Evolutionary conservation across 2,797 vertebrate genomes (phyloP).

Genomic region (Danio aesculapii): DNA sequence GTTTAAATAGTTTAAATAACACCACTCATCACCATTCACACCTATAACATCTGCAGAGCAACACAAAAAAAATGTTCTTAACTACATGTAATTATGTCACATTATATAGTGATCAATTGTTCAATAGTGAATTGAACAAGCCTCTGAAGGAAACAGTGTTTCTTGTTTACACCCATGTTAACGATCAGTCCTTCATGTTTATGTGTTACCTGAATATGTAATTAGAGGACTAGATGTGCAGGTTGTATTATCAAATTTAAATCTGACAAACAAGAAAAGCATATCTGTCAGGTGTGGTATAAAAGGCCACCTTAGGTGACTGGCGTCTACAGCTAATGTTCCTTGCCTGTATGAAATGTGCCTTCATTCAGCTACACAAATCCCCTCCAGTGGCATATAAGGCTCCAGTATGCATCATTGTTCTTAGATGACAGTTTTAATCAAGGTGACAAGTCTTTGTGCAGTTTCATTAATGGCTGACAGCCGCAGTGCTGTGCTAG

Average conservation of each 20-base stretch:
- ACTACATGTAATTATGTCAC: not conserved
- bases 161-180: slow-evolving; percentile 16
- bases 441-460: slow-evolving; percentile 60
- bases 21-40: not conserved
- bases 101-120: slow-evolving; percentile 27
- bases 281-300: slow-evolving; percentile 38
- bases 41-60: not conserved
- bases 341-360: slow-evolving; percentile 51
- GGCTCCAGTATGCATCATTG: slow-evolving; percentile 56
- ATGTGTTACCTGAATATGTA: slow-evolving; percentile 3
- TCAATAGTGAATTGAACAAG: slow-evolving; percentile 3
- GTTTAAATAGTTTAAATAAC: not conserved
- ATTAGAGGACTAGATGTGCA: slow-evolving; percentile 5
- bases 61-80: not conserved
- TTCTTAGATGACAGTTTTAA: slow-evolving; percentile 62
- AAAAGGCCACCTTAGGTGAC: slow-evolving; percentile 48
- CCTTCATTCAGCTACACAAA: slow-evolving; percentile 54
- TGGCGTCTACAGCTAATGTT: slow-evolving; percentile 49
- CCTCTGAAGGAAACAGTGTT: not conserved
- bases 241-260: slow-evolving; percentile 7
- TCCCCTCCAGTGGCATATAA: slow-evolving; percentile 52
- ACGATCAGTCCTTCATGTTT: slow-evolving; percentile 23
- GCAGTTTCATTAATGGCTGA: slow-evolving; percentile 60
- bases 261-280: slow-evolving; percentile 23
- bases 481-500: slow-evolving; percentile 44